Percentiles rank a stretch among this genome's conserved stretches.
Conservation (phyloP, 2,797 vertebrate species). For the Centropyge bicolor region DNA sequence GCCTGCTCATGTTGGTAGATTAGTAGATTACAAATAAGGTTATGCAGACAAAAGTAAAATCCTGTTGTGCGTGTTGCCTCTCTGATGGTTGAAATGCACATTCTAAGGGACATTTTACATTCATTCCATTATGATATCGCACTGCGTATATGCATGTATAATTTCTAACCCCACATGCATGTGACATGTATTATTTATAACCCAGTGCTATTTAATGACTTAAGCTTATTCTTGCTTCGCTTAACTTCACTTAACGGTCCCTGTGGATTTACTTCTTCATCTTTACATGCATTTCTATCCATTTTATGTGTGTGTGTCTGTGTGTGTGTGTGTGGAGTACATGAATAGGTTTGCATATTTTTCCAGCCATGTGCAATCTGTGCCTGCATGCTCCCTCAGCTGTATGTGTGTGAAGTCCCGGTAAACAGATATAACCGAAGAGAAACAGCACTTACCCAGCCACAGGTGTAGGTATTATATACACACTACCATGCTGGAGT, state of each 20-base stretch:
- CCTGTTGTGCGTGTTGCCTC: not conserved
- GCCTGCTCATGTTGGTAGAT: not conserved
- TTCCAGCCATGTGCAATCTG: not conserved
- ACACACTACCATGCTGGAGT: not conserved
- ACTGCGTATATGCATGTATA: slow-evolving; percentile 44
- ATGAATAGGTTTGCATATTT: slow-evolving; percentile 18
- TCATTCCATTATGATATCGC: slow-evolving; percentile 28
- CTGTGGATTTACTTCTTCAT: slow-evolving; percentile 37
- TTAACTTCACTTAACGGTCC: slow-evolving; percentile 49
- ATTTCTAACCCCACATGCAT: slow-evolving; percentile 47
- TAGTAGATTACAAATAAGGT: not conserved
- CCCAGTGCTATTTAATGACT: slow-evolving; percentile 53
- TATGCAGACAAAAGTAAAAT: slow-evolving; percentile 28
- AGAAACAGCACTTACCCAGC: not conserved
- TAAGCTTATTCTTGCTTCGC: slow-evolving; percentile 39
- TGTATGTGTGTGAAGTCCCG: slow-evolving; percentile 3
- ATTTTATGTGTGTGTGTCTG: not conserved
- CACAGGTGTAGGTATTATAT: slow-evolving; percentile 7
- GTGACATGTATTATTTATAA: slow-evolving; percentile 53
- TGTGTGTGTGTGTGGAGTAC: not conserved
- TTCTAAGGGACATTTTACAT: slow-evolving; percentile 21
- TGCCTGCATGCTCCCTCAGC: slow-evolving; percentile 1
- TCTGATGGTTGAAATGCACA: slow-evolving; percentile 21
- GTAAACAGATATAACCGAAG: not conserved
- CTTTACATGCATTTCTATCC: slow-evolving; percentile 25